phyloP scores from a whole-genome alignment of 30 jellyfish, hydroid and myxozoan genomes.

The Morbakka virulenta region DNA sequence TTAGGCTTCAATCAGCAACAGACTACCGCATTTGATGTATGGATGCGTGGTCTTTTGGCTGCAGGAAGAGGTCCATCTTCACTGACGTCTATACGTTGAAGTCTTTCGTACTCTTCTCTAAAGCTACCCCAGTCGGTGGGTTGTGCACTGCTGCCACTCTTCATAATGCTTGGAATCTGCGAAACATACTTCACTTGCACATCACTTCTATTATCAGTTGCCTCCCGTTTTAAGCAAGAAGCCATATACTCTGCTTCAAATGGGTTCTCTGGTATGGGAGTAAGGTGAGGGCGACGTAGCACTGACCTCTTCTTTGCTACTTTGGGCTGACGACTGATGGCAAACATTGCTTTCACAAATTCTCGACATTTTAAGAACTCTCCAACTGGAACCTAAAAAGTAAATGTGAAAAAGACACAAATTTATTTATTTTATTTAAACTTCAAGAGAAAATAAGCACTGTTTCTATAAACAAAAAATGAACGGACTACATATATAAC shows the following conservation, averaged over 20 bases:
- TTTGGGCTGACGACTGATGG: slow-evolving; percentile 39
- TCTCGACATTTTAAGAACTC: slow-evolving; percentile 69
- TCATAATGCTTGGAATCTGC: neutral
- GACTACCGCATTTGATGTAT: neutral
- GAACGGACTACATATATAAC: too few relatives aligned
- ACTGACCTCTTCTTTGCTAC: slow-evolving; percentile 24
- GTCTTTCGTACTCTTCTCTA: neutral
- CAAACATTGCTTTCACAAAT: slow-evolving; percentile 29
- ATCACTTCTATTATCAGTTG: neutral
- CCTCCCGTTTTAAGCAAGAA: neutral
- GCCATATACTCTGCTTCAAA: slow-evolving; percentile 60
- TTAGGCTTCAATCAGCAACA: neutral
- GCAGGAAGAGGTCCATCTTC: slow-evolving; percentile 61
- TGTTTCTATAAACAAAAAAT: too few relatives aligned
- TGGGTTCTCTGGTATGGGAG: slow-evolving; percentile 75
- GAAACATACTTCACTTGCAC: neutral
- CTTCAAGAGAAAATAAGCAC: too few relatives aligned
- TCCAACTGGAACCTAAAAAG: slow-evolving; percentile 44
- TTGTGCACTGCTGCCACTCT: neutral
- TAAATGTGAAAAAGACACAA: too few relatives aligned
- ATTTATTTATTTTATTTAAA: too few relatives aligned
- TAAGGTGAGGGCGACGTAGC: slow-evolving; percentile 32
- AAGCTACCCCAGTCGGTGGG: neutral
- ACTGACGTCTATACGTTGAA: neutral
- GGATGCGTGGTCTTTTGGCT: slow-evolving; percentile 70